Evolutionary conservation across 1,140 invertebrate species (phyloP).

Genomic region (Lepidurus packardi): DNA sequence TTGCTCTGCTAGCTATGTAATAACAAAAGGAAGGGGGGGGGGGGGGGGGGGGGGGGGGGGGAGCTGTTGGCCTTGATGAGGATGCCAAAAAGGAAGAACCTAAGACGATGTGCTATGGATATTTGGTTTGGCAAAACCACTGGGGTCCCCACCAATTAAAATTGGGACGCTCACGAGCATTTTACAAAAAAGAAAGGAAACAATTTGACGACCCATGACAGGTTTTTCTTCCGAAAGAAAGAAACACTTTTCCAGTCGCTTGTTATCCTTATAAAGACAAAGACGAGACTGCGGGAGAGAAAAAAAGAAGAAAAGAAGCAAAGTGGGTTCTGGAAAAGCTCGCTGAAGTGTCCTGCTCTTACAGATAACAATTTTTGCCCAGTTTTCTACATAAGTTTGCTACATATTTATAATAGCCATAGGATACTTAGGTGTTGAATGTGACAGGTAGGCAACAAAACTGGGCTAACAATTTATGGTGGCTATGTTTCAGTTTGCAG

Average conservation of each 20-base stretch:
- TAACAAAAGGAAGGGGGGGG: not conserved
- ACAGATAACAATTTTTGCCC: not conserved
- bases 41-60: not conserved
- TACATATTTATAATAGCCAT: not conserved
- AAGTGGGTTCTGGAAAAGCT: too few relatives aligned
- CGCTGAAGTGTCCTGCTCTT: too few relatives aligned
- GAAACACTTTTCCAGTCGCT: not conserved
- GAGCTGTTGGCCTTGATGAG: constrained; percentile 5
- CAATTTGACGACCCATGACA: constrained; percentile 9
- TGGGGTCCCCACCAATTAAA: not conserved
- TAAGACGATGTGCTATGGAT: not conserved
- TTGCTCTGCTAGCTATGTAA: not conserved
- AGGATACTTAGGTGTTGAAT: not conserved
- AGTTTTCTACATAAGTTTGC: not conserved
- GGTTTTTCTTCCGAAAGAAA: not conserved
- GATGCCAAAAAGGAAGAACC: constrained; percentile 12
- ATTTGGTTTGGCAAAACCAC: not conserved
- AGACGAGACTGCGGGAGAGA: not conserved
- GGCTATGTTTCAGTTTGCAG: not conserved
- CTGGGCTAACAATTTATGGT: not conserved
- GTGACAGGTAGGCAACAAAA: not conserved
- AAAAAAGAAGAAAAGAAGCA: not conserved
- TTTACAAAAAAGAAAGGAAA: not conserved
- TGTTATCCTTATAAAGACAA: constrained; percentile 10
- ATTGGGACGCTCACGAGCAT: not conserved